These are phyloP conservation scores for Melieria picta DNA, from an alignment of 2,888 invertebrate species.

Conservation along the genomic window DNA sequence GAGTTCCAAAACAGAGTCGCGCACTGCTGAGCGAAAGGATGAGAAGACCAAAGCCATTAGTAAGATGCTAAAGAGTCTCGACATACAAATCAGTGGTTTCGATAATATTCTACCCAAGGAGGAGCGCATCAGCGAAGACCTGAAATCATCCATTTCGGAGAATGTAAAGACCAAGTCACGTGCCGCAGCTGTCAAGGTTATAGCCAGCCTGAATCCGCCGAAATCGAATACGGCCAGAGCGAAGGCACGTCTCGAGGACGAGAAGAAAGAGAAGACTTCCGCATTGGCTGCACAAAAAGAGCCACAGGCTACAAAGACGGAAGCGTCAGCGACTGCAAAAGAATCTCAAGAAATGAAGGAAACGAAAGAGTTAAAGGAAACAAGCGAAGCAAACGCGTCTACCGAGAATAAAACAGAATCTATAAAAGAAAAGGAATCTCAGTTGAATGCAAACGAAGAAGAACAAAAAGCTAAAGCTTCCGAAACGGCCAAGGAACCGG, in stretches of 20 bases:
- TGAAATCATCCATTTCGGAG: slow-evolving; percentile 66
- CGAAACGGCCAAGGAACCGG: slow-evolving; percentile 1
- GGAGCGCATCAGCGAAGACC: slow-evolving; percentile 58
- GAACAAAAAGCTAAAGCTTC: slow-evolving; percentile 15
- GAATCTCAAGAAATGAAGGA: slow-evolving; percentile 18
- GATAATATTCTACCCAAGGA: slow-evolving; percentile 62
- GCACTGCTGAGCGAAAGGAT: slow-evolving; percentile 50
- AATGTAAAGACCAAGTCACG: slow-evolving; percentile 66
- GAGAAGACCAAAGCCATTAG: slow-evolving; percentile 63
- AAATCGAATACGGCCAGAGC: slow-evolving; percentile 46
- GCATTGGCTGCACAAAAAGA: slow-evolving; percentile 25
- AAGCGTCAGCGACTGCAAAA: not conserved
- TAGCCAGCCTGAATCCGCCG: slow-evolving; percentile 52
- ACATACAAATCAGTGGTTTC: slow-evolving; percentile 65
- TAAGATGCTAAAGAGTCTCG: slow-evolving; percentile 65
- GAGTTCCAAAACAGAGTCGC: slow-evolving; percentile 27
- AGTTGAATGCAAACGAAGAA: slow-evolving; percentile 4
- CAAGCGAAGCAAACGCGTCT: not conserved
- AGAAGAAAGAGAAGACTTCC: slow-evolving; percentile 28
- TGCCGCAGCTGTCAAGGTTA: slow-evolving; percentile 63
- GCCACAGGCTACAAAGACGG: slow-evolving; percentile 31
- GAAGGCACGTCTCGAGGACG: slow-evolving; percentile 34
- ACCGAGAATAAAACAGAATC: slow-evolving; percentile 29
- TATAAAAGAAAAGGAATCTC: slow-evolving; percentile 12
- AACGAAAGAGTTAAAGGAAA: slow-evolving; percentile 34